Evolutionary conservation across 2,113 vertebrate genomes (phyloP).

Genomic region (Petromus typicus): DNA sequence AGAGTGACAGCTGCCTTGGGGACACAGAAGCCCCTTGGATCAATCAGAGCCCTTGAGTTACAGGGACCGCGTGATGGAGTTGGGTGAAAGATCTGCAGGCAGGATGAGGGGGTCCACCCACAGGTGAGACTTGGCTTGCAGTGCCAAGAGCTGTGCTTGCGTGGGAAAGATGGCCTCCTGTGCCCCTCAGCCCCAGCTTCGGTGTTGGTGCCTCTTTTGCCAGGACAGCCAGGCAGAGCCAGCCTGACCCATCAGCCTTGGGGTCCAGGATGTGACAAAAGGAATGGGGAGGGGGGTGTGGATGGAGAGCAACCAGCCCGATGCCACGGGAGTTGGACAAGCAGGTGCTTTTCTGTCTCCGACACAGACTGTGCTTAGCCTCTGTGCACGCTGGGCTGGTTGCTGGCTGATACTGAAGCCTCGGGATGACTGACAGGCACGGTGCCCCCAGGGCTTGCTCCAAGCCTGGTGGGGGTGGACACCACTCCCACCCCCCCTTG

Average conservation of each 20-base stretch:
- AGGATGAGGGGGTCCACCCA: neutral
- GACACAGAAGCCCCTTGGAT: fast-evolving
- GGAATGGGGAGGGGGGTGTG: neutral
- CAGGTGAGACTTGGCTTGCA: too few relatives aligned
- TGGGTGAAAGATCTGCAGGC: neutral
- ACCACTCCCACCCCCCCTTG: neutral
- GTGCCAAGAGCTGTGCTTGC: neutral
- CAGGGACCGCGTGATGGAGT: neutral
- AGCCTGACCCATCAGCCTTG: fast-evolving
- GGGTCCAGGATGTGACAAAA: neutral
- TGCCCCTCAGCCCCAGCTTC: too few relatives aligned
- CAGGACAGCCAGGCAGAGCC: neutral
- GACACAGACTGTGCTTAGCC: neutral
- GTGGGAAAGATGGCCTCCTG: neutral
- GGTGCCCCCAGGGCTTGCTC: neutral
- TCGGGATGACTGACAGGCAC: neutral
- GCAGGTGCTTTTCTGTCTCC: neutral
- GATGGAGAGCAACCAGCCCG: neutral
- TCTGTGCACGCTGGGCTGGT: neutral
- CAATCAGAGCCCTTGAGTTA: neutral
- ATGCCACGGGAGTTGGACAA: neutral
- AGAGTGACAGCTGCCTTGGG: neutral
- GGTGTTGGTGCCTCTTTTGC: neutral
- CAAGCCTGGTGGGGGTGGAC: neutral
- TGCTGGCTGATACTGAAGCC: neutral